These are phyloP conservation scores for Torymus aiolomorphi DNA, from an alignment of 2,888 invertebrate species.

Conservation along the genomic window DNA sequence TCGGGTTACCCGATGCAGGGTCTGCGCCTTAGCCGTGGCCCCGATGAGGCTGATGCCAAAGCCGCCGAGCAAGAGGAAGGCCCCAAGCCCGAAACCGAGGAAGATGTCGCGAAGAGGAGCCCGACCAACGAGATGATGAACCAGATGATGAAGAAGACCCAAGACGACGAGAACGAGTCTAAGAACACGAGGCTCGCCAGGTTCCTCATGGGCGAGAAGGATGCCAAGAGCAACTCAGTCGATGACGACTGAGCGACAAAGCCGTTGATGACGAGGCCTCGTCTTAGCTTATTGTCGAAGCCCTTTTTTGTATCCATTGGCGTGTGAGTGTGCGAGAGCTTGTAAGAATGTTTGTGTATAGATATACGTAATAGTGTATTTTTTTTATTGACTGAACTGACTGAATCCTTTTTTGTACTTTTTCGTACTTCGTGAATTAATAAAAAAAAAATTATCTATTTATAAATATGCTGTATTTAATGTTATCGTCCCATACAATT, in stretches of 20 bases:
- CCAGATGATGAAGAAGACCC: not conserved
- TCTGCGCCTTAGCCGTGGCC: conserved; percentile 36
- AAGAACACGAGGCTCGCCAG: conserved; percentile 17
- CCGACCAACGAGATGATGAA: not conserved
- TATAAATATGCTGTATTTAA: too few species aligned
- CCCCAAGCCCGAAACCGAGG: not conserved
- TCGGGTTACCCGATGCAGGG: not conserved
- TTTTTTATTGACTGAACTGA: not conserved
- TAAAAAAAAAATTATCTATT: not conserved
- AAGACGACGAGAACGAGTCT: not conserved
- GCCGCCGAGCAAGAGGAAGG: not conserved
- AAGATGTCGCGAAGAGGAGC: not conserved
- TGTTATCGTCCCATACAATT: too few species aligned
- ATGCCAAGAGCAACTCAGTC: not conserved
- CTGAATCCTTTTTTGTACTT: not conserved
- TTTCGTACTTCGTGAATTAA: not conserved
- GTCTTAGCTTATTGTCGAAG: too few species aligned
- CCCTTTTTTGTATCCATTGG: too few species aligned
- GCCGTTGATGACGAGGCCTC: too few species aligned
- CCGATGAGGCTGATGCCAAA: conserved; percentile 3
- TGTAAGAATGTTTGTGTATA: too few species aligned
- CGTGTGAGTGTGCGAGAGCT: too few species aligned
- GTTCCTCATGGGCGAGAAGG: conserved; percentile 17
- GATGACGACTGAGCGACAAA: not conserved
- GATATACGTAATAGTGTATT: not conserved